phyloP scores from a whole-genome alignment of 1,140 invertebrate genomes.

The Linepithema humile region DNA sequence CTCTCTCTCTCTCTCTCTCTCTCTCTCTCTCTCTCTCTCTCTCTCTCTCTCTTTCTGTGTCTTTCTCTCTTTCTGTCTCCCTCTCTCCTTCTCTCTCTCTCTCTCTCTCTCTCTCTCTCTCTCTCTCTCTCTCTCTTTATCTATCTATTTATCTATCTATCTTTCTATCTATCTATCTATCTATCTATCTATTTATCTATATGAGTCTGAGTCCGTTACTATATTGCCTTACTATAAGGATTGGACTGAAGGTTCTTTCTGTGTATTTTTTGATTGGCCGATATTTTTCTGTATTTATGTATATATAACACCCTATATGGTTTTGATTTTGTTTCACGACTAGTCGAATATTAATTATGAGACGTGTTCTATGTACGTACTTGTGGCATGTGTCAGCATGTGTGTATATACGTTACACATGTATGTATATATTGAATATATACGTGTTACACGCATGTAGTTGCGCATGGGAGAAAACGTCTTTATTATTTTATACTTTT shows the following conservation, averaged over 20 bases:
- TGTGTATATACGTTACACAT: slow-evolving; percentile 26
- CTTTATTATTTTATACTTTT: not conserved
- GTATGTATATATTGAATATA: not conserved
- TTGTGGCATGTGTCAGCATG: slow-evolving; percentile 71
- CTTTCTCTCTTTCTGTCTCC: slow-evolving; percentile 31
- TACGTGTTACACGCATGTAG: not conserved
- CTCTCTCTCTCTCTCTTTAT: slow-evolving; percentile 46
- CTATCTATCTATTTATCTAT: slow-evolving; percentile 47
- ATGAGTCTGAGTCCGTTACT: slow-evolving; percentile 62
- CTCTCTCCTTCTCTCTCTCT: slow-evolving; percentile 48
- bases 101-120: slow-evolving; percentile 53
- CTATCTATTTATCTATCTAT: slow-evolving; percentile 35
- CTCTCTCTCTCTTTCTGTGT: slow-evolving; percentile 46
- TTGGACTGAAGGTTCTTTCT: slow-evolving; percentile 83
- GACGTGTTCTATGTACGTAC: slow-evolving; percentile 56
- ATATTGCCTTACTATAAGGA: slow-evolving; percentile 83
- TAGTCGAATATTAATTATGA: slow-evolving; percentile 32
- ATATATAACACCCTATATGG: slow-evolving; percentile 61
- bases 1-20: slow-evolving; percentile 59
- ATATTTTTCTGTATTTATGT: slow-evolving; percentile 70
- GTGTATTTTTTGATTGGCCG: slow-evolving; percentile 79
- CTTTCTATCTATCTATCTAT: slow-evolving; percentile 61
- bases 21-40: slow-evolving; percentile 53
- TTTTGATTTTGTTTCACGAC: slow-evolving; percentile 37
- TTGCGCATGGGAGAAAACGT: slow-evolving; percentile 15